phyloP scores from a whole-genome alignment of 2,797 vertebrate genomes.

The Sebastes hubbsi region DNA sequence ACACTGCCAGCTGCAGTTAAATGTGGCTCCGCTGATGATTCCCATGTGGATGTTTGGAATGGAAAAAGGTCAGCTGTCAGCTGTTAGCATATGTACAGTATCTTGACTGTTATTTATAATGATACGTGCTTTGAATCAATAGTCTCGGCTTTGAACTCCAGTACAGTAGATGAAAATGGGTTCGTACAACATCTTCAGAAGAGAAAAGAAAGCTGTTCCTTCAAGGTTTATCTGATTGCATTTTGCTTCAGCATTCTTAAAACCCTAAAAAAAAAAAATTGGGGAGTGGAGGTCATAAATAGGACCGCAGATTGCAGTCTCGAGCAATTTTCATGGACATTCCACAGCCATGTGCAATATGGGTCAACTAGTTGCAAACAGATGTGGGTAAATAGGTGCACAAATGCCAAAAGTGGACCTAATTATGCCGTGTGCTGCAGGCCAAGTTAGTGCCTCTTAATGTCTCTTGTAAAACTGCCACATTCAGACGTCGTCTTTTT shows the following conservation, averaged over 20 bases:
- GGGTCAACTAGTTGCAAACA: slow-evolving; percentile 73
- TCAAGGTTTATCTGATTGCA: not conserved
- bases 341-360: slow-evolving; percentile 48
- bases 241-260: not conserved
- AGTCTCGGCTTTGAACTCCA: not conserved
- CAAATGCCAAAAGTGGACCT: slow-evolving; percentile 51
- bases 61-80: slow-evolving; percentile 54
- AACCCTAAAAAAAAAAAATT: not conserved
- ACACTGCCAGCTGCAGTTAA: slow-evolving; percentile 63
- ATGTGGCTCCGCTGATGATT: slow-evolving; percentile 43
- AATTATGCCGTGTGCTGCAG: slow-evolving; percentile 48
- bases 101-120: slow-evolving; percentile 41
- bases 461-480: slow-evolving; percentile 42
- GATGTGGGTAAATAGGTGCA: slow-evolving; percentile 67
- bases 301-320: slow-evolving; percentile 36
- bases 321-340: slow-evolving; percentile 33
- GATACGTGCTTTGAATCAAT: slow-evolving; percentile 7
- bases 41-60: slow-evolving; percentile 34
- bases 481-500: slow-evolving; percentile 24
- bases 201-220: not conserved
- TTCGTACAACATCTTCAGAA: not conserved
- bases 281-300: slow-evolving; percentile 35
- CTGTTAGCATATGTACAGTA: slow-evolving; percentile 23
- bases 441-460: slow-evolving; percentile 40
- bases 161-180: not conserved